Evolutionary conservation across 2,113 vertebrate genomes (phyloP).

Genomic region (Rhipidura dahli): DNA sequence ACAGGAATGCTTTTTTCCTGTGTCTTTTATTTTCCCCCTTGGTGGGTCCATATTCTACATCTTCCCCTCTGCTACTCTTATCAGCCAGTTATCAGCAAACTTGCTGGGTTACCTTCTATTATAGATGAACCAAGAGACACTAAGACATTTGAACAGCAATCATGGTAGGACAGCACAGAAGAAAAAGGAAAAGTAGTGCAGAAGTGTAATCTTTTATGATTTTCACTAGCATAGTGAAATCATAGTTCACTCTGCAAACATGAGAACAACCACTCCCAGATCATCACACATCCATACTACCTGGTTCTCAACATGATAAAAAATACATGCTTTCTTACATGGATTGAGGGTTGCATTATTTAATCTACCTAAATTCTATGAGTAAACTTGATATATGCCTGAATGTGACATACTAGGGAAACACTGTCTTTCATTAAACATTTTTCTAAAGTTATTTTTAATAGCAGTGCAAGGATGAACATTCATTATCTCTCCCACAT

Average conservation of each 20-base stretch:
- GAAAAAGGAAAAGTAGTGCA: neutral
- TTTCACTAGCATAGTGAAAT: neutral
- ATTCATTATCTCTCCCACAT: neutral
- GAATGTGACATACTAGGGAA: neutral
- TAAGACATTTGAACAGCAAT: neutral
- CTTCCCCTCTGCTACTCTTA: neutral
- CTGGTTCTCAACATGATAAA: neutral
- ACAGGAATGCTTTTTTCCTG: neutral
- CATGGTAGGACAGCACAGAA: neutral
- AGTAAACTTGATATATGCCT: neutral
- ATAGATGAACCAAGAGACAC: neutral
- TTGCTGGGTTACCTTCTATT: neutral
- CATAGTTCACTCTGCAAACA: neutral
- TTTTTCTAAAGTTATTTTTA: neutral
- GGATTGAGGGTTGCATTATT: neutral
- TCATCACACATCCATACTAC: neutral
- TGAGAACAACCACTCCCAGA: neutral
- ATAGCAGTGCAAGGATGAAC: neutral
- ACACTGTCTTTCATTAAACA: neutral
- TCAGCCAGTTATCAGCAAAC: neutral
- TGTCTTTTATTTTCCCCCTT: neutral
- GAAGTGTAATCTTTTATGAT: neutral
- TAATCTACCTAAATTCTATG: neutral
- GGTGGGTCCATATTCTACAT: neutral
- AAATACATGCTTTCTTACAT: neutral